A percentile compares a stretch with the other conserved stretches of the same genome.
Evolutionary conservation across 1,140 invertebrate species (phyloP).

Genomic region (Zaprionus davidi): DNA sequence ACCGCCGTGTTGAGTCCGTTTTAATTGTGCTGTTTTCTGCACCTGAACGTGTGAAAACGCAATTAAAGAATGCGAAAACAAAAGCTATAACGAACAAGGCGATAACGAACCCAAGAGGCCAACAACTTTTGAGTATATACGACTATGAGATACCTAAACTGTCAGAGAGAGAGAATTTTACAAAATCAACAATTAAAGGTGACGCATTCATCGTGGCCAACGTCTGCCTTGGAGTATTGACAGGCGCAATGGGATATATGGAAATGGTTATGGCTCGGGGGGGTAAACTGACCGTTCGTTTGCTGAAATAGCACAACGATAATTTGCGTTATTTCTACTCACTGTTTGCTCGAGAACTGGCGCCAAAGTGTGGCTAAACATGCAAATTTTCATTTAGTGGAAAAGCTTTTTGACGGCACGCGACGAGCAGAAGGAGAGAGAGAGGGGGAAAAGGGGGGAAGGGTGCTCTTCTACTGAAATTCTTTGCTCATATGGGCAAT

Average conservation of each 20-base stretch:
- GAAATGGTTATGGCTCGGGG: not conserved
- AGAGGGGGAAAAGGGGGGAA: not conserved
- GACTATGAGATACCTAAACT: not conserved
- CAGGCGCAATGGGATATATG: not conserved
- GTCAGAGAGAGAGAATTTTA: not conserved
- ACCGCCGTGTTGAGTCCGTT: conserved; percentile 38
- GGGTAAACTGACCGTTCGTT: conserved; percentile 32
- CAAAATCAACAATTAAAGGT: conserved; percentile 3
- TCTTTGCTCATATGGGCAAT: not conserved
- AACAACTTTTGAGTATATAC: conserved; percentile 1
- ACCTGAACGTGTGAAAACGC: conserved; percentile 75
- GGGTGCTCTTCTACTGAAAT: not conserved
- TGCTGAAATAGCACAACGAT: conserved; percentile 70
- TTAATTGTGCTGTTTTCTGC: conserved; percentile 77
- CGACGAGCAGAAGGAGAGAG: not conserved
- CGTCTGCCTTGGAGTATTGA: not conserved
- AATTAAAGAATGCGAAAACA: conserved; percentile 46
- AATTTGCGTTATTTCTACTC: conserved; percentile 56
- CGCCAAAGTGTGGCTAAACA: conserved; percentile 65
- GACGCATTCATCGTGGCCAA: not conserved
- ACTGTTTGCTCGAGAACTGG: conserved; percentile 24
- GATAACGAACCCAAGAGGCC: conserved; percentile 21
- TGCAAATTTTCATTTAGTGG: conserved; percentile 75
- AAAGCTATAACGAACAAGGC: conserved; percentile 22
- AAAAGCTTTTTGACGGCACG: conserved; percentile 59